Evolutionary conservation across 1,140 invertebrate genomes (phyloP), one percentile per base, ranked within the genome.

Genomic region (Campodea augens): DNA sequence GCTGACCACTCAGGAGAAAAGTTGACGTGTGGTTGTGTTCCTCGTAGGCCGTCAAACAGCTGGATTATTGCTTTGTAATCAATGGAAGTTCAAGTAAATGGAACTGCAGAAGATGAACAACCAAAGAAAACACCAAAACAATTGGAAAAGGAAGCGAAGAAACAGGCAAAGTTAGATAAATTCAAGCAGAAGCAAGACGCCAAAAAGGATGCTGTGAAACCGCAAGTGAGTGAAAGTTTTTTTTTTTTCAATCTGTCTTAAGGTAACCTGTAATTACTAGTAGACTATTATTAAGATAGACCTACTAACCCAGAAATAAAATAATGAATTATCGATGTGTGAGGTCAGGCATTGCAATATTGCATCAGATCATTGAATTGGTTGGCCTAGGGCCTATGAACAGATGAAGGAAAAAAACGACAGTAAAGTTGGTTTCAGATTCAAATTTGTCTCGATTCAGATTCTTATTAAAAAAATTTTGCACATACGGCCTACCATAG

Each of bases 101-200:
- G n/a, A n/a, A n/a, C n/a, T n/a, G 19, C n/a, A 21, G 21, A 41
- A n/a, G 15, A n/a, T 7, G 3, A 41, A 20, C 62, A 62, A 25
- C 64, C 57, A 2, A 71, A 72, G 48, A 89, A 89, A 65, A 78
- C 81, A 15, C 81, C 81, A 0, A 90, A 90, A 59, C 85, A 91
- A 57, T 60, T 89, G 27, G 81, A 88, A 59, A 91, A 90, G 58
- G 86, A 91, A 63, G 82, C 81, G 0, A 81, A 86, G 49, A 89
- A 87, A 56, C 73, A 77, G 29, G 86, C 83, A 0, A 92, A 92
- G 59, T 66, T 90, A 47, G 86, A 87, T 50, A 96, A 93, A 64
- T 78, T 93, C 37, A 81, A 88, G 59, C 81, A 85, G 44, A 93
- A 93, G 58, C 69, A 88, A 57, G 80, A 86, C 38, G 90, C 90